Evolutionary conservation across 2,797 vertebrate species (phyloP), one percentile per base, ranked within the genome.

Genomic region (Merluccius polli): DNA sequence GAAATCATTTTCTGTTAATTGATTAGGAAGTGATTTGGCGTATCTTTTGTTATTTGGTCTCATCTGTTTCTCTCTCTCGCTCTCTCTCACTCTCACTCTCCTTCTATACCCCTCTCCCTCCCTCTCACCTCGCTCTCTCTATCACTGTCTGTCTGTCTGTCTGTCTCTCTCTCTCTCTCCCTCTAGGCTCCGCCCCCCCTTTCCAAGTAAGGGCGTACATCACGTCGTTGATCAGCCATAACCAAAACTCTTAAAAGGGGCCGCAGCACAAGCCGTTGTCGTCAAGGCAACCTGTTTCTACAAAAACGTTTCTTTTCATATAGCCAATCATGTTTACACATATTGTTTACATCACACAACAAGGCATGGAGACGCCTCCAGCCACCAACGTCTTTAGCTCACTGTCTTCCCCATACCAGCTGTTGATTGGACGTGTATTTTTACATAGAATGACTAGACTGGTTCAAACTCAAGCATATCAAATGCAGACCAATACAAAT

Each of bases 331-430:
- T 89, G 87, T 94, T 94, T 93, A 92, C 92, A 90, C 88, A 83
- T 89, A 91, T 90, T 93, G 93, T 95, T 94, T 94, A 95, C 93
- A 92, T 91, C 91, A 90, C 88, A 89, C 89, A 89, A 85, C 89
- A 90, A 91, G 89, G 89, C 90, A 90, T 87, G 86, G 89, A 90
- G 86, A 89, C 87, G 91, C 90, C 91, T 87, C 93, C 89, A 90
- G 90, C 90, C 87, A 13, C 89, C 86, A 29, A 31, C 87, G 87
- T 89, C 89, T 89, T 78, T 81, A 89, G 90, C 91, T 91, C 91
- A 88, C 92, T 77, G 93, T 94, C 93, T 95, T 94, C 93, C 93
- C 93, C 90, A 83, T 86, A 88, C 92, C 91, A 92, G 91, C 92
- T 92, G 90, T 91, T 89, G 91, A 92, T 89, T 93, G 92, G 91